phyloP scores from a whole-genome alignment of 2,888 invertebrate genomes.

The Drosophila nigricruria region DNA sequence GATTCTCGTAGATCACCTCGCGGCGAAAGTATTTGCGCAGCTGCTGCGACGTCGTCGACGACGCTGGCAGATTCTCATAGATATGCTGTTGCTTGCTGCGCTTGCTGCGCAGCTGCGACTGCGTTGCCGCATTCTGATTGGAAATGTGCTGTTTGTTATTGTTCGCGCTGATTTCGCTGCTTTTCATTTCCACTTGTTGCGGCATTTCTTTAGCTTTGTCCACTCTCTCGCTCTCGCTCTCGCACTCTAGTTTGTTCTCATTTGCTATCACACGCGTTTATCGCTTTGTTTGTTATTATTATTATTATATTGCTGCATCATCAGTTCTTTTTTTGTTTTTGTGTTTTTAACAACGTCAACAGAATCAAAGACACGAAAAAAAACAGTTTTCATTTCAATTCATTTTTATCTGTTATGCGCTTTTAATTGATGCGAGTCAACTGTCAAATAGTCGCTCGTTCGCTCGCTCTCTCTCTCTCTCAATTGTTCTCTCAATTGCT shows the following conservation, averaged over 20 bases:
- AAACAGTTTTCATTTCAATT: constrained; percentile 33
- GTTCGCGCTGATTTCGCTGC: constrained; percentile 49
- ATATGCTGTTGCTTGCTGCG: constrained; percentile 50
- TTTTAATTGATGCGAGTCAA: constrained; percentile 62
- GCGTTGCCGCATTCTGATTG: constrained; percentile 46
- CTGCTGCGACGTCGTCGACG: constrained; percentile 44
- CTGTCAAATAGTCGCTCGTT: constrained; percentile 50
- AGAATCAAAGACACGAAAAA: constrained; percentile 23
- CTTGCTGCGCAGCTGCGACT: constrained; percentile 37
- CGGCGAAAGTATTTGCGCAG: constrained; percentile 81
- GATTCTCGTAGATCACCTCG: constrained; percentile 82
- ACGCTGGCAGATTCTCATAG: constrained; percentile 66
- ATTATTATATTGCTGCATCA: constrained; percentile 47
- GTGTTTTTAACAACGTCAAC: constrained; percentile 12
- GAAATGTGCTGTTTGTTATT: constrained; percentile 49
- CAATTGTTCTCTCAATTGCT: constrained; percentile 20
- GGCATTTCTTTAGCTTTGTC: constrained; percentile 41
- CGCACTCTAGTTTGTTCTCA: constrained; percentile 7
- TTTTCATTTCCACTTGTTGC: constrained; percentile 52
- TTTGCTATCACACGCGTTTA: constrained; percentile 47
- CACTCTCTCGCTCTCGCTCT: constrained; percentile 5
- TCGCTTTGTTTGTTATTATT: constrained; percentile 54
- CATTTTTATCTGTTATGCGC: constrained; percentile 49
- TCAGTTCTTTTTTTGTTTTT: constrained; percentile 12
- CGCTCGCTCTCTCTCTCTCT: constrained; percentile 16